Conservation (phyloP, 2,797 vertebrate species). For the Acestrorhynchus altus region DNA sequence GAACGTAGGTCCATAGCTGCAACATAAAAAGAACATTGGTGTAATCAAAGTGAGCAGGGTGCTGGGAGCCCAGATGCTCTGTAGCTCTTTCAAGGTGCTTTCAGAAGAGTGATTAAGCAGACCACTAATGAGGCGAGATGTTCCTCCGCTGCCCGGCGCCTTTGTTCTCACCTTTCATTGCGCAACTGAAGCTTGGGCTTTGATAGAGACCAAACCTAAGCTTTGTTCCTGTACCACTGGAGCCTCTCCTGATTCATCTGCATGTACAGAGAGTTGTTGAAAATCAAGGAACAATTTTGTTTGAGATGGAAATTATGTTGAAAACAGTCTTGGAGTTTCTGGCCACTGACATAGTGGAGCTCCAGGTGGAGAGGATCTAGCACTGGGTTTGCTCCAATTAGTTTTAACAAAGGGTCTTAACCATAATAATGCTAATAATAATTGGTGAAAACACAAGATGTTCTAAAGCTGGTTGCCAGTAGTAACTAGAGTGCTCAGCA, state of each 20-base stretch:
- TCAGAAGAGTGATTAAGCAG: slow-evolving; percentile 59
- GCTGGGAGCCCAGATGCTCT: slow-evolving; percentile 50
- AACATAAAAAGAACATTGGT: slow-evolving; percentile 51
- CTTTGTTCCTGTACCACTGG: slow-evolving; percentile 51
- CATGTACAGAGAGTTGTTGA: slow-evolving; percentile 41
- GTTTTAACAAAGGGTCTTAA: slow-evolving; percentile 11
- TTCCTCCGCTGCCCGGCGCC: slow-evolving; percentile 38
- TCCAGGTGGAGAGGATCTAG: not conserved
- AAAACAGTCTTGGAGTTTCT: slow-evolving; percentile 32
- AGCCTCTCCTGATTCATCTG: slow-evolving; percentile 51
- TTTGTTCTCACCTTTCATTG: slow-evolving; percentile 60
- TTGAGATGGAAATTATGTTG: slow-evolving; percentile 58
- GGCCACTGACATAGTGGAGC: not conserved
- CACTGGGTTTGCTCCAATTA: slow-evolving; percentile 11
- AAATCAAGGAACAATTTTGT: slow-evolving; percentile 53
- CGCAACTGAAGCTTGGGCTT: slow-evolving; percentile 50
- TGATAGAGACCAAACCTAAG: slow-evolving; percentile 49
- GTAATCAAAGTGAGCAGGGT: slow-evolving; percentile 52
- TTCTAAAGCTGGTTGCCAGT: slow-evolving; percentile 37
- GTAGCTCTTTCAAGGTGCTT: slow-evolving; percentile 54
- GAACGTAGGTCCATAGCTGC: slow-evolving; percentile 24
- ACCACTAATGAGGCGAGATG: slow-evolving; percentile 59
- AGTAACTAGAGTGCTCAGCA: slow-evolving; percentile 19
- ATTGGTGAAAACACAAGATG: slow-evolving; percentile 8
- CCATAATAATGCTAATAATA: slow-evolving; percentile 31